A percentile compares a stretch with the other conserved stretches of the same genome.
These are phyloP conservation scores for Acanthis flammea DNA, from an alignment of 2,797 vertebrate species.

Conservation along the genomic window DNA sequence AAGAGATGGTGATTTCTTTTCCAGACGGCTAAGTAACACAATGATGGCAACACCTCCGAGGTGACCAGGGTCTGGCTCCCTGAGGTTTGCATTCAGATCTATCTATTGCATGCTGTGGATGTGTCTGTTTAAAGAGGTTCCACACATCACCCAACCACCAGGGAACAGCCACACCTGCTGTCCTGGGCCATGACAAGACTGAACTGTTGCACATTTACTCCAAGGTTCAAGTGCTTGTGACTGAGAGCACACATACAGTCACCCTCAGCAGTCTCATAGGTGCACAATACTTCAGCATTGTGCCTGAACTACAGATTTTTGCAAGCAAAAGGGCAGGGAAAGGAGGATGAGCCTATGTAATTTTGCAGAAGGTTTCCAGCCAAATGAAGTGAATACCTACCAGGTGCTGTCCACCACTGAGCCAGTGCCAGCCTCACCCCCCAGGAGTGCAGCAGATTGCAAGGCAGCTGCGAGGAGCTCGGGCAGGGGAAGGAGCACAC, in stretches of 20 bases:
- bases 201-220: neutral
- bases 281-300: accelerated
- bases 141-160: neutral
- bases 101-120: neutral
- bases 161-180: neutral
- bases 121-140: neutral
- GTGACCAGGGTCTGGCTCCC: neutral
- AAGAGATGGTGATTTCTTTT: neutral
- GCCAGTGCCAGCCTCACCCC: neutral
- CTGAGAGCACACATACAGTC: neutral
- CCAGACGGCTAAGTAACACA: neutral
- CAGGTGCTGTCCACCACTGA: accelerated
- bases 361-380: neutral
- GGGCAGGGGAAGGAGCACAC: neutral
- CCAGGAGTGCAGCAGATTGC: neutral
- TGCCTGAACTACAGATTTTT: neutral
- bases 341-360: neutral
- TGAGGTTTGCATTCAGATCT: neutral
- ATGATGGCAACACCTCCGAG: neutral
- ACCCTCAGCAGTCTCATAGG: accelerated
- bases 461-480: neutral
- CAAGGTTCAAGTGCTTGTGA: neutral
- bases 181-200: neutral
- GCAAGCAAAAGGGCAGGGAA: neutral
- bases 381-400: neutral